Conservation (phyloP, 2,797 vertebrate species). For the Percopsis omiscomaycus region DNA sequence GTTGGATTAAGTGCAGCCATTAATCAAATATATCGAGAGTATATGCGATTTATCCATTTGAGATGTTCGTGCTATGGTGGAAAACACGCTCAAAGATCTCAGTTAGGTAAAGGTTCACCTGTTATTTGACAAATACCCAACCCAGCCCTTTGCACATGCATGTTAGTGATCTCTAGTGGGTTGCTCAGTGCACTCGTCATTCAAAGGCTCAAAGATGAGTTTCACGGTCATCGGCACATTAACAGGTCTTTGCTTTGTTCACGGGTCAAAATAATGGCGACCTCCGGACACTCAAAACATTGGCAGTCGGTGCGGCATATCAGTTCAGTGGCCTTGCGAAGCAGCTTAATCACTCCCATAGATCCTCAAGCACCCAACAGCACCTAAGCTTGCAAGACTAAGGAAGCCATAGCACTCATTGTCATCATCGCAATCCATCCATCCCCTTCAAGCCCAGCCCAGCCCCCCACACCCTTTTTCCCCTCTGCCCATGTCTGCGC, state of each 20-base stretch:
- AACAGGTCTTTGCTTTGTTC: constrained; percentile 41
- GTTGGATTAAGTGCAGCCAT: constrained; percentile 17
- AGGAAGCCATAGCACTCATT: constrained; percentile 79
- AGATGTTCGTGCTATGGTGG: constrained; percentile 27
- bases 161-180: constrained; percentile 80
- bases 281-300: constrained; percentile 68
- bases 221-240: constrained; percentile 67
- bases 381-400: constrained; percentile 80
- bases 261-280: constrained; percentile 38
- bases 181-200: constrained; percentile 76
- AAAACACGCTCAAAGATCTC: constrained; percentile 61
- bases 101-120: constrained; percentile 44
- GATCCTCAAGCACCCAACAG: constrained; percentile 79
- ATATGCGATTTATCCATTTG: constrained; percentile 2
- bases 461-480: constrained; percentile 18
- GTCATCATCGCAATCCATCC: constrained; percentile 73
- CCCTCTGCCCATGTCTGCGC: constrained; percentile 69
- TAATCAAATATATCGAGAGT: constrained; percentile 6
- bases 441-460: constrained; percentile 65
- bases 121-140: constrained; percentile 75
- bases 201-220: constrained; percentile 73
- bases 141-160: constrained; percentile 81
- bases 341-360: constrained; percentile 71
- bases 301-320: constrained; percentile 74
- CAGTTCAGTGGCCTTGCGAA: constrained; percentile 77